Evolutionary conservation across 92 coral and sea anemone genomes (phyloP).

Genomic region (Palythoa caribaeorum): DNA sequence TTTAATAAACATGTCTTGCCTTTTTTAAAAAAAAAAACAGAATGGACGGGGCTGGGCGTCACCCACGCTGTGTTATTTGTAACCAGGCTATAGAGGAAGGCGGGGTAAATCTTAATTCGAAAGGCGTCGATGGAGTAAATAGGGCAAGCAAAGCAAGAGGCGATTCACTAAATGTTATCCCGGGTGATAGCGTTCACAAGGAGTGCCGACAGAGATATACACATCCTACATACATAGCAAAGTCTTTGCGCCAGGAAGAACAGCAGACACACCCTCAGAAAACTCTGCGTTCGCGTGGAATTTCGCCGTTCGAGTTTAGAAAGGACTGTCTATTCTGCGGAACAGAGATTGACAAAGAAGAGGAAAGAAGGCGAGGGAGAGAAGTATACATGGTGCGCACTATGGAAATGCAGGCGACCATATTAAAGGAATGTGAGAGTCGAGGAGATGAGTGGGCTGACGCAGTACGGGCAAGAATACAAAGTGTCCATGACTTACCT

Average conservation of each 20-base stretch:
- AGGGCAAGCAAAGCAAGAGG: neutral
- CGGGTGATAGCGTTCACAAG: neutral
- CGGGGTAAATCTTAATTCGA: neutral
- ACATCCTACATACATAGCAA: neutral
- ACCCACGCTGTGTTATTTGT: neutral
- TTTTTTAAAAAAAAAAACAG: no score
- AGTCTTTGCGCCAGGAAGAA: neutral
- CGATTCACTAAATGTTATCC: neutral
- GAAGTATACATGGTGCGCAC: slow-evolving; percentile 1
- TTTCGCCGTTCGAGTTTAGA: neutral
- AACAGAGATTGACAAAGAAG: neutral
- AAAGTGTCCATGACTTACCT: slow-evolving; percentile 13
- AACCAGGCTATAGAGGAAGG: neutral
- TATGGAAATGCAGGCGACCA: neutral
- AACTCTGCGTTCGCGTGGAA: neutral
- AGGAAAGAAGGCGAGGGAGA: slow-evolving; percentile 5
- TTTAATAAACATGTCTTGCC: no score
- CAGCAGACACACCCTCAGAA: neutral
- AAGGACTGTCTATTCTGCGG: neutral
- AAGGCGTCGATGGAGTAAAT: neutral
- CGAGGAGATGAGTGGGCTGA: slow-evolving; percentile 39
- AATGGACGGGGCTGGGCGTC: no score
- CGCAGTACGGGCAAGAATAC: neutral
- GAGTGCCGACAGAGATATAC: neutral
- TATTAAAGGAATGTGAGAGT: neutral